These are phyloP conservation scores for Drosophila antonietae DNA, from an alignment of 2,888 invertebrate genomes.

Conservation along the genomic window DNA sequence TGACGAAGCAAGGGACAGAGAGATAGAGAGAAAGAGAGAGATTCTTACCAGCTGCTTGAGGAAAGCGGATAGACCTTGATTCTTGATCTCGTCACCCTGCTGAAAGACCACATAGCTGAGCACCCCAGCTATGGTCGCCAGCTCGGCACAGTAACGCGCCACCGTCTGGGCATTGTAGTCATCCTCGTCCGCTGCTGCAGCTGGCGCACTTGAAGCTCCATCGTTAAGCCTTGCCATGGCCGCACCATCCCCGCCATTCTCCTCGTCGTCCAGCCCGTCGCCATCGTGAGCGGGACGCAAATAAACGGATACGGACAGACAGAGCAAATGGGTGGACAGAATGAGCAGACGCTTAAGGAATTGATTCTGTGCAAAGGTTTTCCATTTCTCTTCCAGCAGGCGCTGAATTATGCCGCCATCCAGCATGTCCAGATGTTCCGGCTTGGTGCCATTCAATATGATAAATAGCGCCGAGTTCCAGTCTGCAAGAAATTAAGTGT, in stretches of 20 bases:
- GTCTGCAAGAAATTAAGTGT: conserved; percentile 86
- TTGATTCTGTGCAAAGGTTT: conserved; percentile 97
- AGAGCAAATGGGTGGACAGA: conserved; percentile 93
- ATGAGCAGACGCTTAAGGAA: conserved; percentile 96
- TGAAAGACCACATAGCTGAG: conserved; percentile 95
- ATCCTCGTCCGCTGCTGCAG: conserved; percentile 42
- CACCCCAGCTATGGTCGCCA: conserved; percentile 93
- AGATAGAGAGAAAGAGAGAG: too few species aligned
- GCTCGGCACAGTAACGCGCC: conserved; percentile 91
- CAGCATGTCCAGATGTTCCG: conserved; percentile 99
- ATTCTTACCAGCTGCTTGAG: conserved; percentile 92
- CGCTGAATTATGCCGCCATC: conserved; percentile 99
- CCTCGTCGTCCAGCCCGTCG: conserved; percentile 65
- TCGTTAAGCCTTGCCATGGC: conserved; percentile 47
- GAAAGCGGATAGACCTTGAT: conserved; percentile 96
- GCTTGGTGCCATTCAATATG: conserved; percentile 98
- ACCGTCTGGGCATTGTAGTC: conserved; percentile 84
- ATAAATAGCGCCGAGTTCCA: conserved; percentile 99
- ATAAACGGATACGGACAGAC: conserved; percentile 96
- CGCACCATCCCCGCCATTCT: conserved; percentile 22
- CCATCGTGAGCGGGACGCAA: conserved; percentile 89
- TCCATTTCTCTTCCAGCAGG: conserved; percentile 99
- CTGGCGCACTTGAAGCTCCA: neutral
- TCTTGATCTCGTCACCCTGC: conserved; percentile 97
- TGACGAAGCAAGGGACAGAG: neutral